Evolutionary conservation across 2,797 vertebrate genomes (phyloP), one percentile per base, ranked within the genome.

Genomic region (Danio tinwini): DNA sequence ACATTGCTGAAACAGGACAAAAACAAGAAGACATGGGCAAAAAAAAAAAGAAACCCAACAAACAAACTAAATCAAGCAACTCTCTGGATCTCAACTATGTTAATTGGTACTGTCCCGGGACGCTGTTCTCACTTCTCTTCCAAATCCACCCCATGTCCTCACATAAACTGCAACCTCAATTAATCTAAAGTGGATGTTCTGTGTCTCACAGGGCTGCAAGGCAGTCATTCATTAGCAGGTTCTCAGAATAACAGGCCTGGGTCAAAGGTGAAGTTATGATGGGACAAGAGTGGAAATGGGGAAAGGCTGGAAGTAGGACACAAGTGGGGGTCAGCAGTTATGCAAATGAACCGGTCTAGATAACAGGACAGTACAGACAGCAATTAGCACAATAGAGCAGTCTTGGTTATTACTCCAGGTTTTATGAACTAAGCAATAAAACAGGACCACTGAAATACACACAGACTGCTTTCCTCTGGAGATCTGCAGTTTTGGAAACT

Each of bases 261-360:
- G 88, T 91, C 88, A 91, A 90, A 89, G 88, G 84, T 64, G 68
- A 80, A 88, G 84, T 87, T 89, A 86, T 92, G 29, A 29, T 29
- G 86, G 89, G 88, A 92, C 89, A 84, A 84, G 88, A 87, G 81
- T 84, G 86, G 83, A 89, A 81, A 29, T 86, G 83, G 84, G 86
- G 83, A 89, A 83, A 49, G 87, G 85, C 81, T 90, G 90, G 89
- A 93, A 93, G 88, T 91, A 89, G 91, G 90, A 82, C 90, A 92
- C 84, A 81, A 83, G 17, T 19, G 29, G 65, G 7, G 17, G 9
- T 86, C 63, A 83, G 87, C 87, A 82, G 88, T 89, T 90, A 91
- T 92, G 91, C 88, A 90, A 92, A 93, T 92, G 39, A 63, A 11
- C 53, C 10, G 68, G 56, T 84, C 83, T 75, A 78, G 49, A 72